These are phyloP conservation scores for Syrphus vitripennis DNA, from an alignment of 2,888 invertebrate genomes.

Conservation along the genomic window DNA sequence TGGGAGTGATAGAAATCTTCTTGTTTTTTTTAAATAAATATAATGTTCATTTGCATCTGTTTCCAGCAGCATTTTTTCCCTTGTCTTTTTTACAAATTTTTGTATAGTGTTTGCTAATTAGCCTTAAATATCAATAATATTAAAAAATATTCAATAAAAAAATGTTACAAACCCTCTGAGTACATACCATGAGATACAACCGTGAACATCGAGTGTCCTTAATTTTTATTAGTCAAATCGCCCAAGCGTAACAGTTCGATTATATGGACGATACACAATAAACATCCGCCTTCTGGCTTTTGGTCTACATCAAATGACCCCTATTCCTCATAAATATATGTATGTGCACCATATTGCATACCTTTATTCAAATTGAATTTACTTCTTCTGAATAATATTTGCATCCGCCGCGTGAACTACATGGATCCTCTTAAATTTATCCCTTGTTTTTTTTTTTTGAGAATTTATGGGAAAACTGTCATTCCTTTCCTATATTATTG, in stretches of 20 bases:
- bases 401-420: slow-evolving; percentile 31
- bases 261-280: slow-evolving; percentile 12
- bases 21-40: slow-evolving; percentile 1
- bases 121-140: slow-evolving; percentile 32
- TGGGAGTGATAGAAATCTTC: slow-evolving; percentile 49
- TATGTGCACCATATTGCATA: too few species aligned
- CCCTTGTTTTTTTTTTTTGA: slow-evolving; percentile 29
- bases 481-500: neutral
- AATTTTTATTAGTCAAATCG: slow-evolving; percentile 6
- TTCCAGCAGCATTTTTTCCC: neutral
- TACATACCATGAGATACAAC: slow-evolving; percentile 41
- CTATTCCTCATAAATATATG: neutral
- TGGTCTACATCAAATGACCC: slow-evolving; percentile 57
- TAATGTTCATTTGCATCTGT: slow-evolving; percentile 49
- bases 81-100: neutral
- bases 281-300: slow-evolving; percentile 24
- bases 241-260: slow-evolving; percentile 61
- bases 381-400: slow-evolving; percentile 7
- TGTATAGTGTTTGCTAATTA: slow-evolving; percentile 45
- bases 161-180: slow-evolving; percentile 14
- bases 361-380: neutral
- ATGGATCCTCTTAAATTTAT: slow-evolving; percentile 38
- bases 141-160: neutral
- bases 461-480: slow-evolving; percentile 55
- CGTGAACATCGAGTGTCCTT: slow-evolving; percentile 14